Evolutionary conservation across 2,113 vertebrate genomes (phyloP).

Genomic region (Macaca nemestrina): DNA sequence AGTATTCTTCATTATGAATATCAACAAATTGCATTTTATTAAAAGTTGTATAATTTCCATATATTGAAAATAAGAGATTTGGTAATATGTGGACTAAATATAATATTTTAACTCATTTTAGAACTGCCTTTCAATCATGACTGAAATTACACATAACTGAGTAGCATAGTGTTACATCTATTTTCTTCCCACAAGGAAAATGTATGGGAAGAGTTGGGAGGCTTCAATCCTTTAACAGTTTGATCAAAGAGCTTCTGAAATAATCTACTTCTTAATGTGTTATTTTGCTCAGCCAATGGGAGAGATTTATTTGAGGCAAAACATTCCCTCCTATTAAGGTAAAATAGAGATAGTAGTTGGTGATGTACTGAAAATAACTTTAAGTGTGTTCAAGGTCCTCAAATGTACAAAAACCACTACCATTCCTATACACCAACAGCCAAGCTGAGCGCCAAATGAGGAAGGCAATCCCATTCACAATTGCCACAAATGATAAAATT

Average conservation of each 20-base stretch:
- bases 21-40: background rate
- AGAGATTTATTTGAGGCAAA: background rate
- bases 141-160: background rate
- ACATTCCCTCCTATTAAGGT: background rate
- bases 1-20: background rate
- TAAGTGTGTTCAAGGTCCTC: background rate
- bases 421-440: no score
- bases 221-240: background rate
- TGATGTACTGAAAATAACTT: background rate
- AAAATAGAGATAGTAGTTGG: background rate
- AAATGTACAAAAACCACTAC: background rate
- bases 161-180: background rate
- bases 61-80: constrained; percentile 23
- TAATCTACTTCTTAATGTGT: background rate
- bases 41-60: background rate
- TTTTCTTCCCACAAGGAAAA: background rate
- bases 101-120: background rate
- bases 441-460: no score
- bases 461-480: no score
- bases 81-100: background rate
- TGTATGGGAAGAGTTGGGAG: background rate
- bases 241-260: background rate
- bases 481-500: no score
- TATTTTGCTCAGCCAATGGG: background rate
- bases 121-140: background rate